These are phyloP conservation scores for Chunga burmeisteri DNA, from an alignment of 2,113 vertebrate species.

Conservation along the genomic window DNA sequence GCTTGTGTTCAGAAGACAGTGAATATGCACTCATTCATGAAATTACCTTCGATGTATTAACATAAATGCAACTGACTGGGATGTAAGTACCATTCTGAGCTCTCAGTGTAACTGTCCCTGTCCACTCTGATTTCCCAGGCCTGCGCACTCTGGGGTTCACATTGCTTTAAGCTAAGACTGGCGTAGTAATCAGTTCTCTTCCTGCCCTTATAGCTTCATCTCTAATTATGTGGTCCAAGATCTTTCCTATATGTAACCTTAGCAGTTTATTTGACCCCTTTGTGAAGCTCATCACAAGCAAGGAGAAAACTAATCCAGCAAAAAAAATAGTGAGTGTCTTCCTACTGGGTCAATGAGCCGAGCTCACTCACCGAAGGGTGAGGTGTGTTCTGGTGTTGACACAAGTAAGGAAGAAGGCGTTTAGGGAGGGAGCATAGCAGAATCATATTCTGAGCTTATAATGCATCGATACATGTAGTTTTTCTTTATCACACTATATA, in stretches of 20 bases:
- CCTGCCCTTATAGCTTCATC: background rate
- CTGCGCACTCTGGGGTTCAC: background rate
- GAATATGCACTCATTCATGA: background rate
- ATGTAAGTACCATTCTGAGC: background rate
- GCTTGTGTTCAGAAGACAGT: background rate
- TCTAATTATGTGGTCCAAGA: background rate
- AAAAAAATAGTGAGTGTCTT: fast-evolving
- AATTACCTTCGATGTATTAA: background rate
- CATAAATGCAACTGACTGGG: background rate
- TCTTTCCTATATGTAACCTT: background rate
- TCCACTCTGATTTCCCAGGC: background rate
- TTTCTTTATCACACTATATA: background rate
- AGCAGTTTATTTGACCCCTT: background rate
- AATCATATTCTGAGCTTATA: background rate
- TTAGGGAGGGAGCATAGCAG: background rate
- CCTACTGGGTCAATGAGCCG: background rate
- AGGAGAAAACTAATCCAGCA: background rate
- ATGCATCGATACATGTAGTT: background rate
- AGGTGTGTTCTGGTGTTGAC: background rate
- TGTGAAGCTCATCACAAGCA: background rate
- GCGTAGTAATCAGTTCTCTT: background rate
- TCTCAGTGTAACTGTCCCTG: background rate
- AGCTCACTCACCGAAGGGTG: background rate
- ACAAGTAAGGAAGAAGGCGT: background rate
- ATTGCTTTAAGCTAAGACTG: background rate